A percentile compares a stretch with the other conserved stretches of the same genome.
Conservation (phyloP, 2,888 invertebrate genomes). For the Gasteruption jaculator region DNA sequence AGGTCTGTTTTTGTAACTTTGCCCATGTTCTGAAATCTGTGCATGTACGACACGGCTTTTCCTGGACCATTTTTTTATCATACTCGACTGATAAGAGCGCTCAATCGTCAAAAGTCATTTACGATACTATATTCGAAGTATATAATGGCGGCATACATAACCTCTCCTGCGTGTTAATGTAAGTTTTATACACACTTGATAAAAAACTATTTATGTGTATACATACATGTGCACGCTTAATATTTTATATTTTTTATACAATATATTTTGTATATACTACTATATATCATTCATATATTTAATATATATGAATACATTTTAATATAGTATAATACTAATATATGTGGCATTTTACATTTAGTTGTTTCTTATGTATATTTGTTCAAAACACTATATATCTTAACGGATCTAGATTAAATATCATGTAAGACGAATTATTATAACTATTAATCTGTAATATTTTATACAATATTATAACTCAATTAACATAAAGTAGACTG, state of each 20-base stretch:
- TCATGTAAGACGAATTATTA: too few species aligned
- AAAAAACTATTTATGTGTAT: not conserved
- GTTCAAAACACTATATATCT: too few species aligned
- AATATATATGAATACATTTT: too few species aligned
- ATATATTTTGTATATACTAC: too few species aligned
- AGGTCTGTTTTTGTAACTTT: conserved; percentile 57
- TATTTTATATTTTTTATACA: not conserved
- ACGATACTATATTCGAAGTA: not conserved
- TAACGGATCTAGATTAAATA: too few species aligned
- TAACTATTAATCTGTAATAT: too few species aligned
- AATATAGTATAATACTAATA: too few species aligned
- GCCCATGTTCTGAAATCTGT: conserved; percentile 72
- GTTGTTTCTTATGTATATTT: too few species aligned
- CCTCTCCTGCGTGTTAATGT: not conserved
- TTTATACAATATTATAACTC: too few species aligned
- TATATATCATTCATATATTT: too few species aligned
- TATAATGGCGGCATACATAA: not conserved
- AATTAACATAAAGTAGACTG: too few species aligned
- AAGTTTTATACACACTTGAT: not conserved
- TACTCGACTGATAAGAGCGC: not conserved
- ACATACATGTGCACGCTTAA: not conserved
- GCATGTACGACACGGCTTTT: conserved; percentile 64
- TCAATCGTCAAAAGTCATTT: not conserved
- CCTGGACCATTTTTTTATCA: conserved; percentile 32
- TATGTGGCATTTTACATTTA: too few species aligned